A percentile compares a stretch with the other conserved stretches of the same genome.
Conservation (phyloP, 2,113 vertebrate genomes). For the Myocastor coypus region DNA sequence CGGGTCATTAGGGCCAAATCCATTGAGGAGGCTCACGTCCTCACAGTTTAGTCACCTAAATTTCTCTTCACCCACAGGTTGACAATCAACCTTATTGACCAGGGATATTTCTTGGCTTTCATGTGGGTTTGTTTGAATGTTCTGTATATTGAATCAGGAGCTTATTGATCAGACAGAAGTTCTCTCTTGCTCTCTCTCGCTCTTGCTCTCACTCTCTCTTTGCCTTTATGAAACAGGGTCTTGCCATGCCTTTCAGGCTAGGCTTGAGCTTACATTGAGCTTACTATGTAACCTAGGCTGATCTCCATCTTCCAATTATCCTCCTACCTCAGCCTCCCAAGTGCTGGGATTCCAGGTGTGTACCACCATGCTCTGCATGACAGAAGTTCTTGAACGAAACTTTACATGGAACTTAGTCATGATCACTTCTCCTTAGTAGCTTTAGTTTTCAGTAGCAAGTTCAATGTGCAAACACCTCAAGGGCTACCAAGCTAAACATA, state of each 20-base stretch:
- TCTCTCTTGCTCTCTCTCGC: too few relatives aligned
- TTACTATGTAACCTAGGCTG: too few relatives aligned
- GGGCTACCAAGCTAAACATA: background rate
- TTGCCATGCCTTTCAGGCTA: too few relatives aligned
- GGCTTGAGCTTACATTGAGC: too few relatives aligned
- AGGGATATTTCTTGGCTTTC: background rate
- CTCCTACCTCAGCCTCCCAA: too few relatives aligned
- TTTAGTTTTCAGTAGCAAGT: background rate
- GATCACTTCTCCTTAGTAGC: background rate
- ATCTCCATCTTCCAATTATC: too few relatives aligned
- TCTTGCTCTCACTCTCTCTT: too few relatives aligned
- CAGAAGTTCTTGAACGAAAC: background rate
- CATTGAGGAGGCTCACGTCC: background rate
- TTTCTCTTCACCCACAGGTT: background rate
- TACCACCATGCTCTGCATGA: background rate
- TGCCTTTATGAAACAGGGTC: too few relatives aligned
- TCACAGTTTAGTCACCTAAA: background rate
- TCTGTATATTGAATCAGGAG: background rate
- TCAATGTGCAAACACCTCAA: slow-evolving; percentile 22
- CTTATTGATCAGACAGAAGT: background rate
- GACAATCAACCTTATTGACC: background rate
- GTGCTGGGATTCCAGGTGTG: too few relatives aligned
- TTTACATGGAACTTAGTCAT: background rate
- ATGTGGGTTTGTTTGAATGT: background rate
- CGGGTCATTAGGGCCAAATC: too few relatives aligned